Evolutionary conservation across 2,797 vertebrate species (phyloP), one percentile per base, ranked within the genome.

Genomic region (Malacoctenus gilli): DNA sequence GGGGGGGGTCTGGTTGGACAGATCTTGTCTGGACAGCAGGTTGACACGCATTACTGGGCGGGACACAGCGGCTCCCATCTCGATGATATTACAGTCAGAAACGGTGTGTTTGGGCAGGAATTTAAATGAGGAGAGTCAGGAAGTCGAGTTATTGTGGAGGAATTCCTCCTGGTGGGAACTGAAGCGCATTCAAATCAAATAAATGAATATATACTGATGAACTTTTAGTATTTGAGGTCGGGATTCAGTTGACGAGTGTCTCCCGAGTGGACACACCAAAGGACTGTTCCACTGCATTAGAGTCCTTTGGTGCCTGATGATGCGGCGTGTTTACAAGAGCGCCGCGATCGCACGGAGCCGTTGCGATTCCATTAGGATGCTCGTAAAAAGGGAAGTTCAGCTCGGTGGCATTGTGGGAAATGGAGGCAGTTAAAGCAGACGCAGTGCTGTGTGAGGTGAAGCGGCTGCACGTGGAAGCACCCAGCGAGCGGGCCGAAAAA

Each of bases 21-120:
- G 65, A 89, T 87, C 78, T 83, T 75, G 83, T 90, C 88, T 77
- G 77, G 77, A 83, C 69, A 37, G 35, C 54, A 59, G 38, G 54
- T 41, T 75, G 79, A 87, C 63, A 67, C 52, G 42, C 39, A 79
- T 43, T 37, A 34, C 48, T 54, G 54, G 23, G 59, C 15, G 52
- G 67, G 55, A 70, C 46, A 49, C 53, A 14, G 46, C 41, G 66
- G 56, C 58, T 65, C 21, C 67, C 31, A 54, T 69, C 36, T 18
- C 36, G 64, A 64, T 76, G 66, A 51, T 57, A 72, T 71, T 61
- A 46, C 41, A 59, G 72, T 62, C 60, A 40, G 56, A 58, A 53
- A 54, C 34, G 52, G 39, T 62, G 28, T 47, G 66, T 68, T 64
- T 56, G 72, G 2, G 11, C 0, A 83, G 80, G 83, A 86, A 85